These are phyloP conservation scores for Alces alces DNA, from an alignment of 2,113 vertebrate genomes.

Conservation along the genomic window DNA sequence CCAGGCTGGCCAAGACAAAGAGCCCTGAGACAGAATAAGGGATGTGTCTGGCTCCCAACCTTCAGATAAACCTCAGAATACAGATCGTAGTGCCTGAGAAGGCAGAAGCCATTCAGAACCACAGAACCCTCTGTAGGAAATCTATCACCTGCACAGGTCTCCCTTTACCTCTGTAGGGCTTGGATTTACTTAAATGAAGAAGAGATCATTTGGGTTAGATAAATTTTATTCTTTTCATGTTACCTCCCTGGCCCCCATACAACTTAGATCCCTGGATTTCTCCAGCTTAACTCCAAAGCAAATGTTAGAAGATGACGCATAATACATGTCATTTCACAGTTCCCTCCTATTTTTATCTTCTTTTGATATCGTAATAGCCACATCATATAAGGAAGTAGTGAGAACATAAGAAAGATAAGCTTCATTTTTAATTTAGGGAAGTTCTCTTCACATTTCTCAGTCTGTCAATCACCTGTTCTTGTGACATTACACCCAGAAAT, in stretches of 20 bases:
- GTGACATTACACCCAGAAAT: neutral
- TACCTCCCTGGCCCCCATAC: neutral
- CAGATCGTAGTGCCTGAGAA: fast-evolving
- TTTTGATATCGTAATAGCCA: neutral
- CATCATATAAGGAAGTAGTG: neutral
- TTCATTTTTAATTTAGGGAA: neutral
- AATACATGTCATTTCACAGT: neutral
- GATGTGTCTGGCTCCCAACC: neutral
- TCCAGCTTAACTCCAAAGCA: neutral
- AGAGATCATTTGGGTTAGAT: neutral
- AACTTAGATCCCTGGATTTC: neutral
- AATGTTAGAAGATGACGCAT: neutral
- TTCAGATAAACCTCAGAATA: neutral
- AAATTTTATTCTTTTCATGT: neutral
- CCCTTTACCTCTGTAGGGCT: neutral
- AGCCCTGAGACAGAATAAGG: neutral
- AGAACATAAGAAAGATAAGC: neutral
- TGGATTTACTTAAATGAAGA: neutral
- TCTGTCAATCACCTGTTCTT: neutral
- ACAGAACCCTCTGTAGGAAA: neutral
- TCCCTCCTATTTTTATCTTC: neutral
- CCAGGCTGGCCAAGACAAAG: neutral
- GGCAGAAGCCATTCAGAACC: fast-evolving
- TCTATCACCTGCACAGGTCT: fast-evolving
- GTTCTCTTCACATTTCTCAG: neutral